phyloP scores from a whole-genome alignment of 2,888 invertebrate genomes.

The Pyrrhia umbra region DNA sequence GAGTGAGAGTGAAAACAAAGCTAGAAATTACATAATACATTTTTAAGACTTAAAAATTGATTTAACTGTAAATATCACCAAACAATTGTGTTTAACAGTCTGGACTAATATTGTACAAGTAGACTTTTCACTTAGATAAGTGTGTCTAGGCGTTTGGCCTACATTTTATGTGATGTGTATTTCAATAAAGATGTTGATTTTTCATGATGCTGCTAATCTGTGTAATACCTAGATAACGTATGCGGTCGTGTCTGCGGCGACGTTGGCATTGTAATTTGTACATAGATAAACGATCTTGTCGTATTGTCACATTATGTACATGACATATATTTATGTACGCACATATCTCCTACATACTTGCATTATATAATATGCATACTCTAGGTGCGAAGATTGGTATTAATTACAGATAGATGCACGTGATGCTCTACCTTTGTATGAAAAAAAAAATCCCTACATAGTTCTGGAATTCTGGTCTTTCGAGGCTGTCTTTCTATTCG shows the following conservation, averaged over 20 bases:
- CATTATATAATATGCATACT: constrained; percentile 26
- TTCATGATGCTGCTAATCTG: constrained; percentile 53
- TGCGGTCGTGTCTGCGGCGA: constrained; percentile 17
- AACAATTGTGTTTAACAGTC: too few relatives aligned
- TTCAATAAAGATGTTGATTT: constrained; percentile 44
- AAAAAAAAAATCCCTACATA: too few relatives aligned
- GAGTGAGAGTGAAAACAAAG: too few relatives aligned
- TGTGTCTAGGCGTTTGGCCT: constrained; percentile 12
- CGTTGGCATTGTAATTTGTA: constrained; percentile 36
- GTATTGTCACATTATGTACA: constrained; percentile 37
- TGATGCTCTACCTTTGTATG: not conserved
- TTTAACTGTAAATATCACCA: too few relatives aligned
- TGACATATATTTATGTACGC: constrained; percentile 29
- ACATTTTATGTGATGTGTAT: constrained; percentile 28
- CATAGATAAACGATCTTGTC: constrained; percentile 45
- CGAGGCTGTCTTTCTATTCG: too few relatives aligned
- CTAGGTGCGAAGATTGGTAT: not conserved
- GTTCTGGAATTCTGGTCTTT: too few relatives aligned
- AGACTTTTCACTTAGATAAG: not conserved
- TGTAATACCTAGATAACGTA: constrained; percentile 49
- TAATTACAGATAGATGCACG: constrained; percentile 18
- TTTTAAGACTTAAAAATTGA: too few relatives aligned
- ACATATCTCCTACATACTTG: constrained; percentile 22
- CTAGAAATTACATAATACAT: too few relatives aligned
- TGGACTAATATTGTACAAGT: too few relatives aligned